Base-by-base conservation (phyloP, 2,113 vertebrate genomes). In the Etia nguti region DNA sequence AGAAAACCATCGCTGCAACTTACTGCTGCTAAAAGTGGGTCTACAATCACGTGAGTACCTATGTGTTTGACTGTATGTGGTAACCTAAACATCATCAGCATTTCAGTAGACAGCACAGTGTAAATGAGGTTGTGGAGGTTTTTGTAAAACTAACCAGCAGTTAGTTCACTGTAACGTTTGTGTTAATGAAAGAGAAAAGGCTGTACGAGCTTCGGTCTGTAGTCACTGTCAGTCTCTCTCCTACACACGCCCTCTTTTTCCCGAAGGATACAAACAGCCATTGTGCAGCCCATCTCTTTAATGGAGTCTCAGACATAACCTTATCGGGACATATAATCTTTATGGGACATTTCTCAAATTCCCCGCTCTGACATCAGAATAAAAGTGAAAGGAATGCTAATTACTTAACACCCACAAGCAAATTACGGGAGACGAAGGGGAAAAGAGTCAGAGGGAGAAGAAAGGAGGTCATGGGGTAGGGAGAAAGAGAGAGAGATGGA, bases 301-400 rank as follows among this genome's bases (percentile, higher is more conserved):
- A 95, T 90, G 89, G 93, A 88, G 85, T 62, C 84, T 15, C 88
- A 90, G 88, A 91, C 95, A 92, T 93, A 88, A 94, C 92, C 91
- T 95, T 96, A 97, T 97, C 96, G 88, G 92, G 94, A 91, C 80
- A 86, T 84, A 82, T 88, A 46, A 97, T 96, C 96, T 96, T 95
- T 93, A 93, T 90, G 90, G 89, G 92, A 91, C 94, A 95, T 96
- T 96, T 95, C 93, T 94, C 87, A 93, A 92, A 96, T 96, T 96
- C 96, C 90, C 86, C 12, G 22, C 84, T 75, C 86, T 92, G 93
- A 93, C 84, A 91, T 91, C 91, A 84, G 90, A 91, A 95, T 93
- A 90, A 93, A 94, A 92, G 92, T 81, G 87, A 92, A 89, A 91
- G 90, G 93, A 92, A 84, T 88, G 70, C 81, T 93, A 94, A 93